Conservation (phyloP, 2,888 invertebrate species). For the Aleiodes alternator region DNA sequence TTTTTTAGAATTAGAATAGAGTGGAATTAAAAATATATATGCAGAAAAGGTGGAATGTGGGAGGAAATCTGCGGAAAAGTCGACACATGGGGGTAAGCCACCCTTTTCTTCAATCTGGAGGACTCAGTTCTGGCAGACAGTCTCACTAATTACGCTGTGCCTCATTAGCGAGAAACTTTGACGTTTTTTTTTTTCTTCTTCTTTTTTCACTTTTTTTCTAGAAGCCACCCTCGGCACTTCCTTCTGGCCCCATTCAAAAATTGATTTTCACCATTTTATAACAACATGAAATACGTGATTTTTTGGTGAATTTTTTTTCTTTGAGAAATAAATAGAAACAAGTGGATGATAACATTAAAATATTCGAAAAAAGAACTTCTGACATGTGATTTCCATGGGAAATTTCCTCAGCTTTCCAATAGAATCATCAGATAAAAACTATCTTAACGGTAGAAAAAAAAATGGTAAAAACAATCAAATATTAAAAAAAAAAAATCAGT, state of each 20-base stretch:
- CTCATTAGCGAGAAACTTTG: conserved; percentile 73
- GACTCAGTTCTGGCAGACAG: conserved; percentile 61
- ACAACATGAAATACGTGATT: conserved; percentile 38
- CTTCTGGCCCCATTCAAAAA: conserved; percentile 68
- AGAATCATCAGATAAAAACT: too few relatives aligned
- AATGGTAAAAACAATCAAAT: too few relatives aligned
- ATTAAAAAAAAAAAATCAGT: too few relatives aligned
- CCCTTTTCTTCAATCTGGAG: conserved; percentile 30
- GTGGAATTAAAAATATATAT: not conserved
- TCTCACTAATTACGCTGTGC: conserved; percentile 75
- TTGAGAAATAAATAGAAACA: too few relatives aligned
- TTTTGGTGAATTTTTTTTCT: too few relatives aligned
- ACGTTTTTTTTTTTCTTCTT: too few relatives aligned
- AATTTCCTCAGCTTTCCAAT: too few relatives aligned
- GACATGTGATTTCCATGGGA: too few relatives aligned
- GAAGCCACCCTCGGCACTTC: conserved; percentile 54
- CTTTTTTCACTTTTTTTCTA: conserved; percentile 54
- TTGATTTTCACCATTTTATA: conserved; percentile 62
- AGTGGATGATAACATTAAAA: too few relatives aligned
- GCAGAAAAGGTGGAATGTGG: not conserved
- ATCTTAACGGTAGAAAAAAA: too few relatives aligned
- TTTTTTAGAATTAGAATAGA: too few relatives aligned
- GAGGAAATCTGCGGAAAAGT: conserved; percentile 5
- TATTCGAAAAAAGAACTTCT: too few relatives aligned
- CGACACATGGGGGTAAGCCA: conserved; percentile 23